These are phyloP conservation scores for Pygocentrus nattereri DNA, from an alignment of 2,797 vertebrate genomes.

Conservation along the genomic window DNA sequence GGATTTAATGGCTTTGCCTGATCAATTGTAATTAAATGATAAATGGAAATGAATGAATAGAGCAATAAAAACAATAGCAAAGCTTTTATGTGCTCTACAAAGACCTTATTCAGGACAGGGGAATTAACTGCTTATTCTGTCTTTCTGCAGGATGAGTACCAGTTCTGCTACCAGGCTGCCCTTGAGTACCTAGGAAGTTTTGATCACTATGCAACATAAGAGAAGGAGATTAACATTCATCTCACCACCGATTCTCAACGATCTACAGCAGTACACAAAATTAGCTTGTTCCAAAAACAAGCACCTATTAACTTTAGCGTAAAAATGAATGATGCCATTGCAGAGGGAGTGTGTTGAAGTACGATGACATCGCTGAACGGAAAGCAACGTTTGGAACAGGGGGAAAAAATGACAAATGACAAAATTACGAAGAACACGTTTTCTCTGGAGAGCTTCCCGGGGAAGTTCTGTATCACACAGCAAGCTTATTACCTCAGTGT, in stretches of 20 bases:
- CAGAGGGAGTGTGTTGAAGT: slow-evolving; percentile 59
- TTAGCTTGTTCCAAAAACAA: slow-evolving; percentile 64
- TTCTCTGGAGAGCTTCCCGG: slow-evolving; percentile 71
- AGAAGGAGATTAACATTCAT: slow-evolving; percentile 74
- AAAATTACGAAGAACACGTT: slow-evolving; percentile 66
- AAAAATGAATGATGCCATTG: slow-evolving; percentile 42
- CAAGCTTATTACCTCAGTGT: slow-evolving; percentile 90
- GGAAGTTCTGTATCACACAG: slow-evolving; percentile 80
- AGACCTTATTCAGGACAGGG: background rate
- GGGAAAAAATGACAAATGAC: slow-evolving; percentile 56
- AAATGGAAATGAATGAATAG: background rate
- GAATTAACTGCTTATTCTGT: background rate
- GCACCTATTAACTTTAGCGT: slow-evolving; percentile 44
- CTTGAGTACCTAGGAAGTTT: slow-evolving; percentile 98
- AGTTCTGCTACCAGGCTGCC: slow-evolving; percentile 98
- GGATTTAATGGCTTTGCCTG: background rate
- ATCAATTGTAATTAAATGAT: background rate
- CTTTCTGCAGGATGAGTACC: slow-evolving; percentile 91
- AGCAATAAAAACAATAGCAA: background rate
- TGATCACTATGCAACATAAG: slow-evolving; percentile 99
- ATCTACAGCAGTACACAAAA: slow-evolving; percentile 65
- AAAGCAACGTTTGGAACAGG: slow-evolving; percentile 1
- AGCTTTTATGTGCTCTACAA: background rate
- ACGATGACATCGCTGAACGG: slow-evolving; percentile 42
- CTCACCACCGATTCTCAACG: slow-evolving; percentile 68